These are phyloP conservation scores for Eupithecia dodoneata DNA, from an alignment of 2,888 invertebrate genomes.

Conservation along the genomic window DNA sequence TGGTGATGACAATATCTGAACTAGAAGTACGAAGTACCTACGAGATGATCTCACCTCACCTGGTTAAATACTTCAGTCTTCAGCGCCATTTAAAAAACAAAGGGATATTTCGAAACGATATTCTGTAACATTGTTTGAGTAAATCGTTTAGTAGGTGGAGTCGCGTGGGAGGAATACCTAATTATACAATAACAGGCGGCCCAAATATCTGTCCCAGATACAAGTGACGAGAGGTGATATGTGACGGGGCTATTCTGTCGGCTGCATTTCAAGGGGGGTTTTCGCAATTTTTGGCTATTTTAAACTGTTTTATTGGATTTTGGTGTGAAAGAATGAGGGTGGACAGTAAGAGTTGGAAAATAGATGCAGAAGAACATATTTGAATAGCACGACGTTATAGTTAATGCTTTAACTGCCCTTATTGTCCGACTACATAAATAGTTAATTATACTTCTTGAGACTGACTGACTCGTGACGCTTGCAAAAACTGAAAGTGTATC, in stretches of 20 bases:
- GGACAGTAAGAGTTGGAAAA: background rate
- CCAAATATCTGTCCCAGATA: slow-evolving; percentile 46
- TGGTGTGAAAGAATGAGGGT: background rate
- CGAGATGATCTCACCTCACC: background rate
- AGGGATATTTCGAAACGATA: background rate
- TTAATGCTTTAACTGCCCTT: no score
- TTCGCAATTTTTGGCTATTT: slow-evolving; percentile 8
- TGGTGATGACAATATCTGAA: background rate
- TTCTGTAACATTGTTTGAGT: slow-evolving; percentile 21
- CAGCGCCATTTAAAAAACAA: background rate
- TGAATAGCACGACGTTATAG: no score
- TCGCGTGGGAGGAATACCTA: slow-evolving; percentile 32
- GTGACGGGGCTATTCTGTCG: background rate
- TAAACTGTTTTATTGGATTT: background rate
- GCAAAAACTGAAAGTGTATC: no score
- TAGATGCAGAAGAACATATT: background rate
- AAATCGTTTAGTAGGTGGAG: slow-evolving; percentile 29
- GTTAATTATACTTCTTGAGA: no score
- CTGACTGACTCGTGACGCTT: no score
- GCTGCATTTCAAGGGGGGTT: slow-evolving; percentile 24
- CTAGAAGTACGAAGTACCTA: background rate
- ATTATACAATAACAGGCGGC: slow-evolving; percentile 39
- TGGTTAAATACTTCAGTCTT: background rate
- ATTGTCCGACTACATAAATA: no score
- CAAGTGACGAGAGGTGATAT: slow-evolving; percentile 28